Evolutionary conservation across 2,113 vertebrate genomes (phyloP).

Genomic region (Pitta sordida): DNA sequence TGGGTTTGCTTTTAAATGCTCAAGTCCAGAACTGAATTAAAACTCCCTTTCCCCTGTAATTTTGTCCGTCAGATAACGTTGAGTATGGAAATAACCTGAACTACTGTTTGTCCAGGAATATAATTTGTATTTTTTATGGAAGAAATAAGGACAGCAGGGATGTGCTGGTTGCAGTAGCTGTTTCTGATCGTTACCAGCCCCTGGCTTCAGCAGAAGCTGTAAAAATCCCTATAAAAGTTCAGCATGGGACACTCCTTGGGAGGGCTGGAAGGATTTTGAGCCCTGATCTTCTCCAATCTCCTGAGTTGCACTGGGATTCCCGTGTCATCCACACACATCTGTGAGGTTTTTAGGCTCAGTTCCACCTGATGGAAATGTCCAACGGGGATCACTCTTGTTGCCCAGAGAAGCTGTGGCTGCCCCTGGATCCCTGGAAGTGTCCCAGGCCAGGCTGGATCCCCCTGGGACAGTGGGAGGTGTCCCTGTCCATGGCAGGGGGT

Average conservation of each 20-base stretch:
- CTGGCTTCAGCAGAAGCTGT: background rate
- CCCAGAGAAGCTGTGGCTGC: background rate
- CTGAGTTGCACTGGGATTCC: background rate
- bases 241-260: background rate
- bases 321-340: background rate
- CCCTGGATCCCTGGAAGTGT: background rate
- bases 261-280: background rate
- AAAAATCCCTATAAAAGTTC: accelerated
- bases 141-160: background rate
- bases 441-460: background rate
- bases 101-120: background rate
- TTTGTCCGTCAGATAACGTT: background rate
- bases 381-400: background rate
- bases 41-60: background rate
- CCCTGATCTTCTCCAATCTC: background rate
- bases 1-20: background rate
- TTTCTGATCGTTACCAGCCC: background rate
- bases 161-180: background rate
- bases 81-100: background rate
- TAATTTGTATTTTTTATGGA: background rate
- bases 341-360: background rate
- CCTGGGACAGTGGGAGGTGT: accelerated
- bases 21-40: accelerated
- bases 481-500: background rate
- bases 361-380: background rate